Evolutionary conservation across 2,888 invertebrate species (phyloP).

Genomic region (Pherbina coryleti): DNA sequence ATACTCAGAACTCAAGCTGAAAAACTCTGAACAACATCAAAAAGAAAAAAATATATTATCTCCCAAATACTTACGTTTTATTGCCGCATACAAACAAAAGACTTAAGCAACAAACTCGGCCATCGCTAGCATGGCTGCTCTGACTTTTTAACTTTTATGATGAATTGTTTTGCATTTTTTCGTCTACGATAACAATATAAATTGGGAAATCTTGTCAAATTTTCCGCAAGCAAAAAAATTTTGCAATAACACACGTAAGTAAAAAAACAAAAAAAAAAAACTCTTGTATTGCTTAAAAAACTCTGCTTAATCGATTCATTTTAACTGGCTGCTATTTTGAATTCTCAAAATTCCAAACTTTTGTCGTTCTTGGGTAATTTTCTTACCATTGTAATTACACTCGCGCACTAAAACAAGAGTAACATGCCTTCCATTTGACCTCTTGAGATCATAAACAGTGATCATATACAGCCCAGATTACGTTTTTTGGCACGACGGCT

Average conservation of each 20-base stretch:
- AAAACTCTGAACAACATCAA: no score
- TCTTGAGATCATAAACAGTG: not conserved
- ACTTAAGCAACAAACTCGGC: not conserved
- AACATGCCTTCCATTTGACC: not conserved
- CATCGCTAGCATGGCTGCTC: not conserved
- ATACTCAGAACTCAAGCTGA: no score
- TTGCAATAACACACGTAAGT: not conserved
- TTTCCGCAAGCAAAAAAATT: not conserved
- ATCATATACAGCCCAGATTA: not conserved
- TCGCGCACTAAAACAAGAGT: no score
- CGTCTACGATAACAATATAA: not conserved
- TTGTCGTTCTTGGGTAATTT: not conserved
- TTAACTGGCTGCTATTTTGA: conserved; percentile 52
- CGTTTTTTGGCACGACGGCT: conserved; percentile 45
- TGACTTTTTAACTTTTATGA: conserved; percentile 10
- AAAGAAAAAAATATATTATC: no score
- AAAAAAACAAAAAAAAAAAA: not conserved
- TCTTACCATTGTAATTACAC: no score
- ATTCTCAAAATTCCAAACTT: not conserved
- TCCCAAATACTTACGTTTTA: not conserved
- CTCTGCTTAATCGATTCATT: conserved; percentile 59
- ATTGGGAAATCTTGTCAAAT: not conserved
- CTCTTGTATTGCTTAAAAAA: not conserved
- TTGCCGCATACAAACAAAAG: not conserved
- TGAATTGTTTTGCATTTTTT: not conserved